These are phyloP conservation scores for Eudyptes chrysolophus DNA, from an alignment of 2,113 vertebrate species.

Conservation along the genomic window DNA sequence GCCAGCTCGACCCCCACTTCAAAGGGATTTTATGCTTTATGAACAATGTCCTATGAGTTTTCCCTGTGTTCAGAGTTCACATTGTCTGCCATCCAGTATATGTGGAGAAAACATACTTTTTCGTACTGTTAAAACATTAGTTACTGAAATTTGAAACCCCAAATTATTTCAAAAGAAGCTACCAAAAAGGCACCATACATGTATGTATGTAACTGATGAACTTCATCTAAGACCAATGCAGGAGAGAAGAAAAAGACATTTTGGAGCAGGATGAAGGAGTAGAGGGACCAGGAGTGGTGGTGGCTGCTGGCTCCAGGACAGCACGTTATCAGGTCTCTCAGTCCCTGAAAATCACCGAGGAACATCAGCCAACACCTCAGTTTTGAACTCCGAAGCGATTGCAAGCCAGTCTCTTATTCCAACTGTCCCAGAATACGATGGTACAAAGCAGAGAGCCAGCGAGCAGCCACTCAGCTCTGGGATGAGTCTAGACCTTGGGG, in stretches of 20 bases:
- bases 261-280: neutral
- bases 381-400: neutral
- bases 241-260: neutral
- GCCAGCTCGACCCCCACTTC: neutral
- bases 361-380: neutral
- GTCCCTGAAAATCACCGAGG: neutral
- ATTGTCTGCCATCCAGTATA: neutral
- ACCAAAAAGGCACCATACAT: slow-evolving; percentile 1
- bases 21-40: neutral
- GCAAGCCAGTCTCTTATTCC: neutral
- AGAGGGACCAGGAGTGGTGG: neutral
- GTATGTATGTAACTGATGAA: neutral
- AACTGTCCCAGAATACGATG: neutral
- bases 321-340: neutral
- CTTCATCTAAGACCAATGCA: slow-evolving; percentile 17
- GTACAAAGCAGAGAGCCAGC: neutral
- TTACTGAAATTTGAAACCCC: neutral
- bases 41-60: neutral
- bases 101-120: neutral
- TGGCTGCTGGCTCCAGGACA: neutral
- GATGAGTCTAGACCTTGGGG: neutral
- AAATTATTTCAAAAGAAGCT: slow-evolving; percentile 16
- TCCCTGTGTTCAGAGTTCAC: neutral
- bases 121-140: neutral
- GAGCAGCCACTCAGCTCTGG: neutral